Evolutionary conservation across 2,113 vertebrate genomes (phyloP).

Genomic region (Cepphus grylle): DNA sequence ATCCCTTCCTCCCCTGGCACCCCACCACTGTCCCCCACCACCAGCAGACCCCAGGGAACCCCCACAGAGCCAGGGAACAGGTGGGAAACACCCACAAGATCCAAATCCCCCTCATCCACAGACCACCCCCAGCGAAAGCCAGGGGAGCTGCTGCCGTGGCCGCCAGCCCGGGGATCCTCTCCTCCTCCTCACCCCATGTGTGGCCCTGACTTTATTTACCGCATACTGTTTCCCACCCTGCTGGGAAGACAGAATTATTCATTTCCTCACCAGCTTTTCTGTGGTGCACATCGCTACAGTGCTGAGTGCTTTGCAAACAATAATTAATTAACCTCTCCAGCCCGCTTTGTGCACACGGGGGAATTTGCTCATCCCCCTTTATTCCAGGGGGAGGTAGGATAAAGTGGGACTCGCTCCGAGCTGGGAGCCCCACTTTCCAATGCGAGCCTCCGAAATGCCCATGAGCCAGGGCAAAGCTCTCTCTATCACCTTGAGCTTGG

Average conservation of each 20-base stretch:
- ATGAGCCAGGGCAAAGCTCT: not conserved
- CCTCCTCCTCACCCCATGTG: not conserved
- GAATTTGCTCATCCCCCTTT: not conserved
- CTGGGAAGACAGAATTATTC: not conserved
- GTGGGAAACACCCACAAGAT: not conserved
- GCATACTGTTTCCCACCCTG: not conserved
- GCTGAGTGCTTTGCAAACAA: not conserved
- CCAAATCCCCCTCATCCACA: fast-evolving
- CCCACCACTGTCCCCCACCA: too few species aligned
- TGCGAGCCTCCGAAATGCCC: fast-evolving
- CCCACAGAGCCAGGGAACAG: fast-evolving
- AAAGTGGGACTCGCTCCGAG: not conserved
- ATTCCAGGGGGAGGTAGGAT: not conserved
- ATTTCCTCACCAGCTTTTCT: not conserved
- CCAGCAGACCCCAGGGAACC: not conserved
- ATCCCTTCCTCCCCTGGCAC: not conserved
- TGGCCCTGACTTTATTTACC: not conserved
- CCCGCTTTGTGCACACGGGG: fast-evolving
- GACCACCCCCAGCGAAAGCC: not conserved
- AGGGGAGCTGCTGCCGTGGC: fast-evolving
- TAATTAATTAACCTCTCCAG: not conserved
- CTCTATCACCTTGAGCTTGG: fast-evolving
- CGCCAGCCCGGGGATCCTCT: not conserved
- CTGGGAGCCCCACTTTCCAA: not conserved
- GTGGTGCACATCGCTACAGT: not conserved